Percentiles rank a stretch among this genome's conserved stretches.
These are phyloP conservation scores for Diprion similis DNA, from an alignment of 1,140 invertebrate genomes.

Conservation along the genomic window DNA sequence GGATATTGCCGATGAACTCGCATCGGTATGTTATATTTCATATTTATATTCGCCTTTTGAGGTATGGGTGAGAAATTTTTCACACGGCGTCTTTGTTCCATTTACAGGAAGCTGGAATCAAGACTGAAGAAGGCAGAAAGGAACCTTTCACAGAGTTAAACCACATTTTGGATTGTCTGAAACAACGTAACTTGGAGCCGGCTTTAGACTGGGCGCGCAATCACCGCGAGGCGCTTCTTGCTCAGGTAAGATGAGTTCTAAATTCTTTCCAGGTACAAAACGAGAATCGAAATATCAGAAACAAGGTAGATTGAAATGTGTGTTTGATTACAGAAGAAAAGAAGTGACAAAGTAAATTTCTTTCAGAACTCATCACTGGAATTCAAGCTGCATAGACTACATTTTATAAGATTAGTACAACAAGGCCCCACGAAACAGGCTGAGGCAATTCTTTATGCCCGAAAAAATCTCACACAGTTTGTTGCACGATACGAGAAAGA, in stretches of 20 bases:
- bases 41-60: background rate
- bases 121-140: constrained; percentile 73
- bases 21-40: constrained; percentile 58
- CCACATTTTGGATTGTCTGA: constrained; percentile 82
- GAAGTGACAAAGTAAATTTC: constrained; percentile 25
- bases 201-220: constrained; percentile 81
- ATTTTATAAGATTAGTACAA: constrained; percentile 76
- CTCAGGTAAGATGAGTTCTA: constrained; percentile 56
- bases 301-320: no score
- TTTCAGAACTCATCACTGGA: constrained; percentile 79
- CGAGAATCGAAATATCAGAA: constrained; percentile 13
- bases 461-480: constrained; percentile 84
- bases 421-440: constrained; percentile 71
- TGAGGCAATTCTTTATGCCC: constrained; percentile 87
- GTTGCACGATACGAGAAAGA: constrained; percentile 84
- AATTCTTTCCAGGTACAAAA: constrained; percentile 17
- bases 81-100: constrained; percentile 34
- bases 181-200: constrained; percentile 78
- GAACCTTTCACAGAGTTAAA: constrained; percentile 88
- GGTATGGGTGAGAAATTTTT: constrained; percentile 4
- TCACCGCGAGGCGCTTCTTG: constrained; percentile 68
- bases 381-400: constrained; percentile 83
- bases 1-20: constrained; percentile 86
- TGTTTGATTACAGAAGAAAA: background rate
- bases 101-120: constrained; percentile 74